These are phyloP conservation scores for Laterallus jamaicensis DNA, from an alignment of 2,113 vertebrate genomes.

Conservation along the genomic window DNA sequence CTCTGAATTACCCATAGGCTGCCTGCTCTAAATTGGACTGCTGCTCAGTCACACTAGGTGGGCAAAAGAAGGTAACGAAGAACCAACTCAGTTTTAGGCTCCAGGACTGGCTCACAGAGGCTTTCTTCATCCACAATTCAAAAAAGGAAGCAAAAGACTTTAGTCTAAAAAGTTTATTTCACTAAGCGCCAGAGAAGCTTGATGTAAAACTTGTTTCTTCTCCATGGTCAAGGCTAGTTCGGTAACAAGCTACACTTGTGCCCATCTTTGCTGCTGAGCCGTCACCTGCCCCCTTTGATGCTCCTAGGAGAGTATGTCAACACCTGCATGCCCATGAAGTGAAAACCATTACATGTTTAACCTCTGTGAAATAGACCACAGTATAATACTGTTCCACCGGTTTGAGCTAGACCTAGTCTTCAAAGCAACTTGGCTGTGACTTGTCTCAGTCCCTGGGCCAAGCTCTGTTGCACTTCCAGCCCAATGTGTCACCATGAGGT, in stretches of 20 bases:
- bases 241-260: background rate
- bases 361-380: background rate
- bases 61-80: background rate
- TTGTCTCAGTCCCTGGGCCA: background rate
- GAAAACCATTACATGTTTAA: background rate
- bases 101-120: rapidly evolving
- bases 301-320: background rate
- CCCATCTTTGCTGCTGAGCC: background rate
- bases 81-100: background rate
- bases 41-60: background rate
- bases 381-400: background rate
- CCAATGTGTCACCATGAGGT: background rate
- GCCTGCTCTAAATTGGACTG: background rate
- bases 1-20: background rate
- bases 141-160: background rate
- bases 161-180: background rate
- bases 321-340: background rate
- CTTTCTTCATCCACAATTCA: background rate
- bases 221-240: background rate
- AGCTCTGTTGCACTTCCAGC: background rate
- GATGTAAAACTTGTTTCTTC: background rate
- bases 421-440: background rate
- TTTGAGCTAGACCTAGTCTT: background rate
- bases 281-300: background rate
- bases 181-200: background rate